These are phyloP conservation scores for Fistularia tabacaria DNA, from an alignment of 2,797 vertebrate genomes.

Conservation along the genomic window DNA sequence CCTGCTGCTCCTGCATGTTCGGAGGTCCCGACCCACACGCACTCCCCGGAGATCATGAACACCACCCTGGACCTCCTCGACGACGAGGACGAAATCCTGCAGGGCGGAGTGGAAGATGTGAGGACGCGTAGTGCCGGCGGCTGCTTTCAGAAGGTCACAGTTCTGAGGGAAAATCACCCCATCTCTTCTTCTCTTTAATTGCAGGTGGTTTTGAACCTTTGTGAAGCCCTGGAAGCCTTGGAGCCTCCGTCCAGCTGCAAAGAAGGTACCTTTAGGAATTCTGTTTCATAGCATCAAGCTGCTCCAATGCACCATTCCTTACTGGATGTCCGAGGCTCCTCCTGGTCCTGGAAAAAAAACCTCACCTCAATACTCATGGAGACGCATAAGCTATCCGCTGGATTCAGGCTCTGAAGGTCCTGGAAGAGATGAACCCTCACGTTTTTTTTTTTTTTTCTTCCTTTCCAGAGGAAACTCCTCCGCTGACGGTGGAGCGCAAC, in stretches of 20 bases:
- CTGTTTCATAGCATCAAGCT: no score
- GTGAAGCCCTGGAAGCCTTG: conserved; percentile 70
- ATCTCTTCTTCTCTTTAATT: conserved; percentile 4
- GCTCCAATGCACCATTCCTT: no score
- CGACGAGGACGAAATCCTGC: conserved; percentile 53
- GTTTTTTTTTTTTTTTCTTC: neutral
- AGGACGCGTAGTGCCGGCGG: conserved; percentile 17
- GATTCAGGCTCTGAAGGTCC: no score
- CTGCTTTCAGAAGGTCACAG: neutral
- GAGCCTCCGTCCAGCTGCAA: conserved; percentile 39
- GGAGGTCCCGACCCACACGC: no score
- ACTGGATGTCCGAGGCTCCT: no score
- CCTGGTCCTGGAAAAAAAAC: no score
- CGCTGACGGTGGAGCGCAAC: conserved; percentile 18
- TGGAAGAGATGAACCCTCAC: neutral
- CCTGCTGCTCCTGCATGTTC: no score
- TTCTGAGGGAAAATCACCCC: neutral
- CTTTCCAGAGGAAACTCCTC: conserved; percentile 16
- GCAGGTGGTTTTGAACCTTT: conserved; percentile 76
- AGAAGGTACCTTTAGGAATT: conserved; percentile 37
- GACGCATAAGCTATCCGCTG: no score
- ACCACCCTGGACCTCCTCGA: conserved; percentile 69
- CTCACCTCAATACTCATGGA: no score
- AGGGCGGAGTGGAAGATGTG: conserved; percentile 67
- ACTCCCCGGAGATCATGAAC: conserved; percentile 52